Base-by-base conservation (phyloP, 2,113 vertebrate genomes). In the Balaenoptera acutorostrata region DNA sequence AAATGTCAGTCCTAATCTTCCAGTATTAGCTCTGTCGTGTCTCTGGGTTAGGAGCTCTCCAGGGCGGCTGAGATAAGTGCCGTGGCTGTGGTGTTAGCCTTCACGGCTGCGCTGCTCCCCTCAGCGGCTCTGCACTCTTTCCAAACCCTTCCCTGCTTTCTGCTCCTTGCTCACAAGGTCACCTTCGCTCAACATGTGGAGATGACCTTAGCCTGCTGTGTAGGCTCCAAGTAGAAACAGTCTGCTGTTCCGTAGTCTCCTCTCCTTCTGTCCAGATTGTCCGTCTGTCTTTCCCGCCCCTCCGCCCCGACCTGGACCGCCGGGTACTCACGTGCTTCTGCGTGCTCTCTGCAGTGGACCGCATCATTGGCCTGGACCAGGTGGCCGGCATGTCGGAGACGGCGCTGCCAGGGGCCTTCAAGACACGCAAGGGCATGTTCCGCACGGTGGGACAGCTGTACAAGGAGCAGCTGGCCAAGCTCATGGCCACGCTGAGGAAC, bases 341-440 rank as follows among this genome's bases (percentile, higher is more conserved):
- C 86, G 1, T 98, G 39, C 66, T 93, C 94, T 98, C 77, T 95
- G 80, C 98, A 99, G 99, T 99, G 98, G 99, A 99, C 96, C 99
- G 99, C 80, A 99, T 99, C 69, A 99, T 99, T 46, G 99, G 99
- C 64, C 98, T 99, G 98, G 99, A 99, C 98, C 99, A 99, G 96
- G 99, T 99, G 94, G 99, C 99, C 1, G 99, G 99, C 75, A 99
- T 99, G 99, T 99, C 99, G 0, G 99, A 99, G 10, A 98, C 99
- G 39, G 99, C 99, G 0, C 96, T 99, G 98, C 99, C 99, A 0
- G 99, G 99, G 2, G 99, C 99, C 90, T 99, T 99, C 87, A 99
- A 99, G 99, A 99, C 99, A 0, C 99, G 99, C 81, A 99, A 99
- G 97, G 99, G 99, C 95, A 99, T 99, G 99, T 99, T 99, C 98